Percentiles rank a stretch among this genome's conserved stretches.
Conservation (phyloP, 2,888 invertebrate genomes). For the Neuroscelio doddi region DNA sequence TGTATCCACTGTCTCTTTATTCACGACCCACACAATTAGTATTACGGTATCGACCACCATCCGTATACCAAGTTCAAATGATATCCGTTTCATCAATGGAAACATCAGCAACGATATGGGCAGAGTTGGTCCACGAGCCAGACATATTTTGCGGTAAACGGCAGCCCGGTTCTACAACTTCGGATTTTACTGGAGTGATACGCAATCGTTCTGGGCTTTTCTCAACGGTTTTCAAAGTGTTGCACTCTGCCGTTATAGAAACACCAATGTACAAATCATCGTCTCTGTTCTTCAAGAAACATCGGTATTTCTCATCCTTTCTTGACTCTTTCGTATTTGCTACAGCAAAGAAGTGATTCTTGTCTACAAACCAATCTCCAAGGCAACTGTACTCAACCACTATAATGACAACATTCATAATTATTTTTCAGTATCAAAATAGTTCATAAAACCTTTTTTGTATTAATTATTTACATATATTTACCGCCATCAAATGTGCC, state of each 20-base stretch:
- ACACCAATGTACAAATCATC: slow-evolving; percentile 94
- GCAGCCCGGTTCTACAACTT: slow-evolving; percentile 92
- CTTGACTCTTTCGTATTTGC: slow-evolving; percentile 96
- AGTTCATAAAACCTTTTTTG: slow-evolving; percentile 3
- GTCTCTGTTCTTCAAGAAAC: slow-evolving; percentile 94
- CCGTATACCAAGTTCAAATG: slow-evolving; percentile 95
- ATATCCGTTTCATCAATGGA: slow-evolving; percentile 97
- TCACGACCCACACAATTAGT: slow-evolving; percentile 97
- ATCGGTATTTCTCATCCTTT: slow-evolving; percentile 94
- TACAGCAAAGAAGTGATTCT: slow-evolving; percentile 98
- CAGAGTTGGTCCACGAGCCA: slow-evolving; percentile 97
- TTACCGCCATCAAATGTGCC: slow-evolving; percentile 89
- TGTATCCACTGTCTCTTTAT: slow-evolving; percentile 89
- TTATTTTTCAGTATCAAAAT: too few species aligned
- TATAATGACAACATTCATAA: slow-evolving; percentile 51
- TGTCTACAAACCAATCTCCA: slow-evolving; percentile 96
- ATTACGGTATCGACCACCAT: slow-evolving; percentile 88
- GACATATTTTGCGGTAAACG: slow-evolving; percentile 94
- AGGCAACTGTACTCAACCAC: slow-evolving; percentile 94
- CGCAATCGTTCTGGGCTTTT: slow-evolving; percentile 92
- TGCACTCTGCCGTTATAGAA: slow-evolving; percentile 95
- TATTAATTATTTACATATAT: slow-evolving; percentile 22
- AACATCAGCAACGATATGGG: slow-evolving; percentile 93
- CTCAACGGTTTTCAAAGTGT: slow-evolving; percentile 92
- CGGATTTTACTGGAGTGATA: slow-evolving; percentile 90